phyloP scores from a whole-genome alignment of 2,113 vertebrate species.

The Eonycteris spelaea region DNA sequence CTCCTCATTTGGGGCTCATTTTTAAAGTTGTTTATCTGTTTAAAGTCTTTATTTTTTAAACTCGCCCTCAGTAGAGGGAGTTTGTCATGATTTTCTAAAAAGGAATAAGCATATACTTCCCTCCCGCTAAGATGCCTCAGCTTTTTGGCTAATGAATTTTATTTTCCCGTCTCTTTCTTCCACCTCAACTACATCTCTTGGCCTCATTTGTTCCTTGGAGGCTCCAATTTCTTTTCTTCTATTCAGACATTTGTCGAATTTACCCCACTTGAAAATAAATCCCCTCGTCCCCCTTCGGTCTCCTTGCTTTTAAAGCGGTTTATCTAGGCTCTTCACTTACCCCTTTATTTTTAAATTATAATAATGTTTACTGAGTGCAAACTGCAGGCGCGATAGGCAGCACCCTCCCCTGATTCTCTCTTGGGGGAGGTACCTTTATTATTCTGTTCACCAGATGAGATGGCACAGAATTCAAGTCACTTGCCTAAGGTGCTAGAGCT shows the following conservation, averaged over 20 bases:
- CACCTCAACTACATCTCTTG: not conserved
- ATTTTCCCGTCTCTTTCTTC: not conserved
- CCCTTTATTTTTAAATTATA: not conserved
- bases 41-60: not conserved
- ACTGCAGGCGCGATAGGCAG: not conserved
- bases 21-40: slow-evolving; percentile 56
- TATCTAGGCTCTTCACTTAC: not conserved
- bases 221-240: not conserved
- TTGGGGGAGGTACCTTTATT: not conserved
- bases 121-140: not conserved
- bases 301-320: not conserved
- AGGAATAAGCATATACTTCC: not conserved
- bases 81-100: slow-evolving; percentile 22
- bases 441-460: not conserved
- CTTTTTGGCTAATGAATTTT: not conserved
- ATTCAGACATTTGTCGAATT: not conserved
- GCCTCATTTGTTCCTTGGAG: not conserved
- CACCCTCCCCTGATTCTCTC: not conserved
- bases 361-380: not conserved
- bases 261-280: not conserved
- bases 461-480: not conserved
- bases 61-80: not conserved
- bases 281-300: not conserved
- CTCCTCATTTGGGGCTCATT: slow-evolving; percentile 29
- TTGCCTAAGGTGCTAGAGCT: not conserved